Conservation (phyloP, 2,888 invertebrate genomes). For the Amiota communis region DNA sequence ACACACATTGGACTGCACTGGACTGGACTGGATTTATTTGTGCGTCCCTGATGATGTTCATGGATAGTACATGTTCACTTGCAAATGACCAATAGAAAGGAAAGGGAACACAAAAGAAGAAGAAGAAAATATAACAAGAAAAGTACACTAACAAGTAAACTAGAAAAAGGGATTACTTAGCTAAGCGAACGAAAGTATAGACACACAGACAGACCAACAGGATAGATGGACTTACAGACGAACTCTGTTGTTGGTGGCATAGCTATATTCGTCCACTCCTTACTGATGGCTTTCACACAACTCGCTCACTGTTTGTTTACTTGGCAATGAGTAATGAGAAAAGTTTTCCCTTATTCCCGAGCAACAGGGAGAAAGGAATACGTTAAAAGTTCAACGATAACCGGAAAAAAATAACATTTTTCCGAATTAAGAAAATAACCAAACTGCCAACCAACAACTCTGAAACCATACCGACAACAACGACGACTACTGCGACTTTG, state of each 20-base stretch:
- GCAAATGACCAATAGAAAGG: too few relatives aligned
- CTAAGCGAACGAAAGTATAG: conserved; percentile 50
- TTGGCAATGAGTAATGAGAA: conserved; percentile 66
- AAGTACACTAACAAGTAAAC: conserved; percentile 50
- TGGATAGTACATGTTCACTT: too few relatives aligned
- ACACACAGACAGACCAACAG: conserved; percentile 25
- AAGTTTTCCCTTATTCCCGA: conserved; percentile 51
- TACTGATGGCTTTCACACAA: conserved; percentile 25
- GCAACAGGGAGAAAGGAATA: neutral
- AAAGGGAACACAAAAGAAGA: neutral
- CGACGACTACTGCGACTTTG: too few relatives aligned
- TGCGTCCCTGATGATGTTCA: too few relatives aligned
- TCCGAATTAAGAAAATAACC: too few relatives aligned
- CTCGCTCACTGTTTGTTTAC: conserved; percentile 48
- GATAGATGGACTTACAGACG: too few relatives aligned
- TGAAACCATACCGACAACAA: too few relatives aligned
- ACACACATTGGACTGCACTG: too few relatives aligned
- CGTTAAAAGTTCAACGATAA: neutral
- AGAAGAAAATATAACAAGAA: conserved; percentile 12
- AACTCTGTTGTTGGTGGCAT: conserved; percentile 37
- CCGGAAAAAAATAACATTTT: neutral
- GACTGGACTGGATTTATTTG: too few relatives aligned
- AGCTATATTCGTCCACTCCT: conserved; percentile 40
- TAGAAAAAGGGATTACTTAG: conserved; percentile 56
- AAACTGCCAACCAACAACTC: too few relatives aligned